phyloP scores from a whole-genome alignment of 2,113 vertebrate species.

The Anarhynchus alexandrinus region DNA sequence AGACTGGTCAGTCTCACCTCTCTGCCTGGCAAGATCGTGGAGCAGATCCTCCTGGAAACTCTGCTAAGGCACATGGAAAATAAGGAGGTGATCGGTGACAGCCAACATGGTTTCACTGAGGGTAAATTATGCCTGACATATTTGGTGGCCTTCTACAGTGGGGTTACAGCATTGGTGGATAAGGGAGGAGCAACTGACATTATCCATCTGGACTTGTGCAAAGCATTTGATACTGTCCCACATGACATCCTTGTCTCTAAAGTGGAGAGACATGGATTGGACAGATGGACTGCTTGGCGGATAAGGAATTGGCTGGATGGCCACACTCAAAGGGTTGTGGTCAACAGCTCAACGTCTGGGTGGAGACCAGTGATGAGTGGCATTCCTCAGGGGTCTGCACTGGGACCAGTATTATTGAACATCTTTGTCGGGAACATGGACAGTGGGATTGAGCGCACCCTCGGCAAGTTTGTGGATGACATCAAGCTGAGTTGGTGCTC shows the following conservation, averaged over 20 bases:
- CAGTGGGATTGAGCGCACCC: background rate
- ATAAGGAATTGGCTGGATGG: background rate
- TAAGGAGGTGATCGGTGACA: background rate
- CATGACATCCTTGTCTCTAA: no score
- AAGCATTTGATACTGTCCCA: background rate
- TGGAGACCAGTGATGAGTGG: background rate
- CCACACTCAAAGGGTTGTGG: background rate
- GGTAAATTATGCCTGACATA: background rate
- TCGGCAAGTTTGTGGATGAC: background rate
- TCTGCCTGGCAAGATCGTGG: background rate
- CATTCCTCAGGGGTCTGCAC: background rate
- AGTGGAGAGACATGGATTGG: background rate
- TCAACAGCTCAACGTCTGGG: fast-evolving
- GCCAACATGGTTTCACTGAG: background rate
- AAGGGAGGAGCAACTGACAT: background rate
- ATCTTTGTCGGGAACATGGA: background rate
- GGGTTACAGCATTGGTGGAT: background rate
- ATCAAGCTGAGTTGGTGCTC: background rate
- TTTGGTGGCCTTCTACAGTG: background rate
- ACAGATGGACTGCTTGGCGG: background rate
- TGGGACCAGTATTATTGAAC: background rate
- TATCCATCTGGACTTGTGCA: background rate
- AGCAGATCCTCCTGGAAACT: background rate
- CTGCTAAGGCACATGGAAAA: background rate
- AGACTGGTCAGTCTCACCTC: background rate